Evolutionary conservation across 2,888 invertebrate species (phyloP).

Genomic region (Thalpophila matura): DNA sequence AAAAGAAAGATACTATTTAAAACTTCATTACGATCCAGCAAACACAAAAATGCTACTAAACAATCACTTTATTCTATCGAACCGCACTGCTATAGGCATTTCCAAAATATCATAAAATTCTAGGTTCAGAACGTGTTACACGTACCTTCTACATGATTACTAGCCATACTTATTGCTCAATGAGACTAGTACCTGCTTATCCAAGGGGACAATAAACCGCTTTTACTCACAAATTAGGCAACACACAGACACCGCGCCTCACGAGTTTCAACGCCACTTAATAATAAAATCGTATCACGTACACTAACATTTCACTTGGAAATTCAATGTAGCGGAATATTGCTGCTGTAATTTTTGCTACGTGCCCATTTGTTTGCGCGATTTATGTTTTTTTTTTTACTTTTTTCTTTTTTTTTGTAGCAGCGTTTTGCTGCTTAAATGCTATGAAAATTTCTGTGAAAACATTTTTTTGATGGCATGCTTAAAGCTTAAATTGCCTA

Average conservation of each 20-base stretch:
- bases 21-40: no score
- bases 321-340: constrained; percentile 53
- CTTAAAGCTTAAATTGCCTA: no score
- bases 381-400: constrained; percentile 7
- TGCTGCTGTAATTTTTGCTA: constrained; percentile 52
- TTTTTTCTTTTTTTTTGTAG: background rate
- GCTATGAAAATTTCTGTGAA: background rate
- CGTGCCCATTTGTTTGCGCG: constrained; percentile 44
- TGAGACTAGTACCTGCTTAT: constrained; percentile 5
- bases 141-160: background rate
- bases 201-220: constrained; percentile 13
- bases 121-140: background rate
- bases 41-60: no score
- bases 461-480: background rate
- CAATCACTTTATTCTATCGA: no score
- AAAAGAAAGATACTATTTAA: no score
- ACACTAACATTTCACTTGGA: constrained; percentile 36
- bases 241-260: background rate
- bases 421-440: background rate
- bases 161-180: background rate
- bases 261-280: constrained; percentile 7
- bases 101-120: no score
- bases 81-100: no score
- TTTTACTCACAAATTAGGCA: constrained; percentile 20
- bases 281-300: constrained; percentile 58